These are phyloP conservation scores for Anableps anableps DNA, from an alignment of 2,797 vertebrate species.

Conservation along the genomic window DNA sequence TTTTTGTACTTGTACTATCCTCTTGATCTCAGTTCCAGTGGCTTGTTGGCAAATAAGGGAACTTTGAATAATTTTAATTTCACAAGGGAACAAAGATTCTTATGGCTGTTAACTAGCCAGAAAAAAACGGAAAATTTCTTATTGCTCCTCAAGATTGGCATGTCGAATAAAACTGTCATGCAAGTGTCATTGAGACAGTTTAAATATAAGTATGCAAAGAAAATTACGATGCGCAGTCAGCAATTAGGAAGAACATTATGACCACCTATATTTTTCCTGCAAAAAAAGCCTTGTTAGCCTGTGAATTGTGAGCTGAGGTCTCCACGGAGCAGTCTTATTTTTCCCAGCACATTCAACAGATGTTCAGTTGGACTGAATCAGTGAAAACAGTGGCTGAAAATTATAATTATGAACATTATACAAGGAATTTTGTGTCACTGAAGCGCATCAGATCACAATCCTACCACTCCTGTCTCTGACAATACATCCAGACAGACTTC, in stretches of 20 bases:
- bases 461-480: too few relatives aligned
- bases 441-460: too few relatives aligned
- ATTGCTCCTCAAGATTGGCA: slow-evolving; percentile 38
- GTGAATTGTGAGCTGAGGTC: background rate
- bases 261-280: background rate
- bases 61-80: slow-evolving; percentile 60
- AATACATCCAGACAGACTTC: too few relatives aligned
- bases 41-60: slow-evolving; percentile 63
- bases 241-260: background rate
- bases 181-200: slow-evolving; percentile 20
- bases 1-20: too few relatives aligned
- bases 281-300: background rate
- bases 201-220: background rate
- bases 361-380: background rate
- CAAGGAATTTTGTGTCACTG: too few relatives aligned
- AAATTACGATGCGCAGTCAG: background rate
- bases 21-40: slow-evolving; percentile 4
- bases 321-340: background rate
- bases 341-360: background rate
- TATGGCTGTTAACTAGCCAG: slow-evolving; percentile 36
- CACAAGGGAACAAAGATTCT: slow-evolving; percentile 53
- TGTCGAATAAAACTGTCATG: slow-evolving; percentile 38
- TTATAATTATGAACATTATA: too few relatives aligned
- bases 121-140: slow-evolving; percentile 29
- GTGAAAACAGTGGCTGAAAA: background rate